Base-by-base conservation (phyloP, 2,888 invertebrate species). In the Volucella inanis region DNA sequence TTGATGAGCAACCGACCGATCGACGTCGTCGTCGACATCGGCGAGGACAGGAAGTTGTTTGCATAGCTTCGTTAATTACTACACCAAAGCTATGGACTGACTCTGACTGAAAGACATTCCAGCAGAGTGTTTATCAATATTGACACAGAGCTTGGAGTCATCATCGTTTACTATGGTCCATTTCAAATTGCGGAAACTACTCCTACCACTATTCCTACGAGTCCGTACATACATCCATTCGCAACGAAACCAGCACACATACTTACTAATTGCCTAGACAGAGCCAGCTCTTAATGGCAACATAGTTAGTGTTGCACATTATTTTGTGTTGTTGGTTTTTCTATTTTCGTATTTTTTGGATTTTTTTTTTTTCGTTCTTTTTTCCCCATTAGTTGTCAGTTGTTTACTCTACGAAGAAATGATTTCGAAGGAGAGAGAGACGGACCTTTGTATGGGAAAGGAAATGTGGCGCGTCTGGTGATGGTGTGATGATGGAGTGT, bases 101-200 rank as follows among this genome's bases (percentile, higher is more conserved):
- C 11, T 38, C 39, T 38, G 50, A 22, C 18, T 12, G 22, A 49
- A n/a, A 55, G 10, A 50, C 61, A 67, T 52, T 74, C 57, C 77
- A 59, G 14, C 61, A 59, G 75, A 84, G 84, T 85, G 65, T 76
- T 85, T 81, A 85, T 85, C 84, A 85, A 85, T 85, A 85, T 85
- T 85, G 84, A 85, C 84, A 55, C 61, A 74, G 59, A 80, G 75
- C 65, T 78, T 38, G n/a, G n/a, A n/a, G n/a, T n/a, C 74, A 70
- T 83, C 83, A 47, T 70, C 43, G 52, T 57, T 59, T 52, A 61
- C 71, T 78, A 72, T 81, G 84, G 84, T 85, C 80, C 81, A 85
- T 81, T 85, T 85, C 62, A 57, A 72, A 72, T 85, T 81, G 81
- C 85, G 85, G 85, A 85, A 85, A 81, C 77, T 47, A 47, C 31